A percentile compares a stretch with the other conserved stretches of the same genome.
phyloP scores from a whole-genome alignment of 2,797 vertebrate species.

The Numenius phaeopus region DNA sequence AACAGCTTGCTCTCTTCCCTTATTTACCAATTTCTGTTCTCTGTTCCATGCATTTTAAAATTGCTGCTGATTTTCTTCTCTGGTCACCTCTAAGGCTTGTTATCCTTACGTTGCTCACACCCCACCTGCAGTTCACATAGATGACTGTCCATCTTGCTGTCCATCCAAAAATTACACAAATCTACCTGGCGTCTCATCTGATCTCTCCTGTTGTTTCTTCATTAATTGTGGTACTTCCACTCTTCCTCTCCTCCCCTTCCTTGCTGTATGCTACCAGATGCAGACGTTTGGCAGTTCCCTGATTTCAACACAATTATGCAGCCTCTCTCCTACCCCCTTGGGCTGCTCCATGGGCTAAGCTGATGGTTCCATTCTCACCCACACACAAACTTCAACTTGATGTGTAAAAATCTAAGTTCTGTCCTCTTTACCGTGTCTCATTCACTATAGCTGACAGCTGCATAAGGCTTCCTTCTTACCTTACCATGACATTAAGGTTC shows the following conservation, averaged over 20 bases:
- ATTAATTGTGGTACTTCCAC: neutral
- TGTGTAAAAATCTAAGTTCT: neutral
- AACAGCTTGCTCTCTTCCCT: neutral
- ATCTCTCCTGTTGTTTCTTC: neutral
- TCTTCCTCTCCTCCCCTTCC: neutral
- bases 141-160: neutral
- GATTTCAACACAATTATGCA: neutral
- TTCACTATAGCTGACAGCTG: neutral
- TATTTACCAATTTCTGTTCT: neutral
- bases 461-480: neutral
- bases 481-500: neutral
- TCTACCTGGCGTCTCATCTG: neutral
- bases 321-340: neutral
- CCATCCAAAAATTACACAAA: neutral
- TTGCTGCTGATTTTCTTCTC: neutral
- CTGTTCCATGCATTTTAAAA: neutral
- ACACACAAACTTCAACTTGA: neutral
- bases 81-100: neutral
- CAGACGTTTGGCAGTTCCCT: neutral
- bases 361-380: neutral
- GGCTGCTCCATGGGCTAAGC: neutral
- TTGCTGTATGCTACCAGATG: neutral
- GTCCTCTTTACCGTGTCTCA: neutral
- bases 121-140: neutral
- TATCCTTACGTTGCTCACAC: neutral